Evolutionary conservation across 2,797 vertebrate species (phyloP), one percentile per base, ranked within the genome.

Genomic region (Linurgus olivaceus): DNA sequence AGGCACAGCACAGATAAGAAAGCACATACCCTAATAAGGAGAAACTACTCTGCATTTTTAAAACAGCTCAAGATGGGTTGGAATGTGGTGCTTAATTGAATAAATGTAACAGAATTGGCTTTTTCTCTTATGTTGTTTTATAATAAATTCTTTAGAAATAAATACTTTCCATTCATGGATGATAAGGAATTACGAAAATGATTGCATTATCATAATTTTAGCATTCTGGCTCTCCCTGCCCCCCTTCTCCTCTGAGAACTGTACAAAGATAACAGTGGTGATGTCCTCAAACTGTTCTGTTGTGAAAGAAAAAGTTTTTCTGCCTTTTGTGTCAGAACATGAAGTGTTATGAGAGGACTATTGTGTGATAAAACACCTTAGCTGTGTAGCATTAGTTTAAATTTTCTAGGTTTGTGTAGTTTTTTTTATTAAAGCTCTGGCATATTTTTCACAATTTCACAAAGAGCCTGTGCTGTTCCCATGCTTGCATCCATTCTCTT

Each of bases 1-100:
- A 90, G 65, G 58, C 81, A 94, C 71, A 38, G 63, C 91, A 28
- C 63, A 84, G 95, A 92, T 92, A 92, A 95, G 85, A 88, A 42
- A 85, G 57, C 68, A 71, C 87, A 90, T 96, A 86, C 12, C 96
- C 96, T 96, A 96, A 97, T 94, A 97, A 95, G 96, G 96, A 95
- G 71, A 96, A 95, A 90, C 86, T 78, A 28, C 61, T 35, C 74
- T 83, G 85, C 58, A 42, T 91, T 95, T 86, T 93, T 87, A 79
- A 85, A 94, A 52, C 66, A 42, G 50, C 83, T 86, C 37, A 14
- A 58, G 85, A 88, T 82, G 74, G 71, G 42, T 93, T 94, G 94
- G 96, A 96, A 97, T 96, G 96, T 70, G 33, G 18, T 68, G 37
- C 75, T 91, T 96, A 96, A 95, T 86, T 96, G 82, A 80, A 82